Percentiles rank a stretch among this genome's conserved stretches.
Conservation (phyloP, 2,888 invertebrate genomes). For the Sericinus montela region DNA sequence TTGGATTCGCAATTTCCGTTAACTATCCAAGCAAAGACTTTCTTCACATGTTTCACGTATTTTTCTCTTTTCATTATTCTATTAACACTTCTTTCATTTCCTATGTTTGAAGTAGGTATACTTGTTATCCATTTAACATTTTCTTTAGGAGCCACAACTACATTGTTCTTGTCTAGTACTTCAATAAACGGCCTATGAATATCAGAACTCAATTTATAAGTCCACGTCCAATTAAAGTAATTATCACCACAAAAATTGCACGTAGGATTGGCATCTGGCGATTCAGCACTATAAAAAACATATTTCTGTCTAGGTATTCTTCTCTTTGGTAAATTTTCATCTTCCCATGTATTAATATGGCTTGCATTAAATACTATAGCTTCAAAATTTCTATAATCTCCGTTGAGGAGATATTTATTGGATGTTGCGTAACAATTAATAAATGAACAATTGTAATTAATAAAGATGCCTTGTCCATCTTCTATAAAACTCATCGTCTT, state of each 20-base stretch:
- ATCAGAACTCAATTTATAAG: constrained; percentile 61
- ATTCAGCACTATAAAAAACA: constrained; percentile 48
- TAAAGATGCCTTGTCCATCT: constrained; percentile 42
- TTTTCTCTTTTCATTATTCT: constrained; percentile 22
- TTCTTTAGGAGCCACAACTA: constrained; percentile 42
- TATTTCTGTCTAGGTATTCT: constrained; percentile 53
- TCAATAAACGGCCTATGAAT: constrained; percentile 56
- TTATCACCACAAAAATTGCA: constrained; percentile 45
- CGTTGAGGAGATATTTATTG: constrained; percentile 37
- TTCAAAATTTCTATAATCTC: constrained; percentile 47
- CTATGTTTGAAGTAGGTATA: neutral
- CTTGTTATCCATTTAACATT: constrained; percentile 36
- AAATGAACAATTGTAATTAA: constrained; percentile 41
- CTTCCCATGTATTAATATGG: constrained; percentile 31
- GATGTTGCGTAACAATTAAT: constrained; percentile 55
- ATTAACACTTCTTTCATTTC: neutral
- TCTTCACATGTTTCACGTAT: constrained; percentile 29
- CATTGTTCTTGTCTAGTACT: constrained; percentile 42
- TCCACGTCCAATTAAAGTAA: constrained; percentile 71
- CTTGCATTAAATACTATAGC: constrained; percentile 52
- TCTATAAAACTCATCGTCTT: constrained; percentile 24
- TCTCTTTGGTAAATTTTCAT: constrained; percentile 32
- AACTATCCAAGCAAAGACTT: constrained; percentile 33
- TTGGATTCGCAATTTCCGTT: constrained; percentile 35
- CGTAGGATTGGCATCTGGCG: constrained; percentile 43